phyloP scores from a whole-genome alignment of 2,888 invertebrate genomes.

The Parnassius smintheus region DNA sequence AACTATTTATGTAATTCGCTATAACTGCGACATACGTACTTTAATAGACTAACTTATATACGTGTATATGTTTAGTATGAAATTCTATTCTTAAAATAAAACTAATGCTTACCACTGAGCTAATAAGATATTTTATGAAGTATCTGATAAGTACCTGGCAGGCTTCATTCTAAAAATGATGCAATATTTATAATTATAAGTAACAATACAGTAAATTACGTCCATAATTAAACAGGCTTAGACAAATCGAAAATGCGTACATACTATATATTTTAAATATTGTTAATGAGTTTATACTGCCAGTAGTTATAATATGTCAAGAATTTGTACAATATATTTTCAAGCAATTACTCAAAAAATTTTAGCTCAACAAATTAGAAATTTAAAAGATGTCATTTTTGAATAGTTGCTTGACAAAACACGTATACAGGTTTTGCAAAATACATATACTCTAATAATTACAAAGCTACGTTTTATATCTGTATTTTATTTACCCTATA shows the following conservation, averaged over 20 bases:
- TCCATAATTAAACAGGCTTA: too few species aligned
- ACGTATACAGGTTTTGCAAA: constrained; percentile 7
- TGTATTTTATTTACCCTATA: constrained; percentile 3
- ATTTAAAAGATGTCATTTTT: background rate
- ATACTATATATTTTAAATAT: background rate
- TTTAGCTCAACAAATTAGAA: background rate
- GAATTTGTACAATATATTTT: constrained; percentile 1
- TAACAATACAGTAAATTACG: too few species aligned
- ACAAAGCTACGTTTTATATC: constrained; percentile 10
- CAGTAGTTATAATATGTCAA: constrained; percentile 2
- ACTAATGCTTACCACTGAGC: constrained; percentile 1
- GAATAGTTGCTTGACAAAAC: constrained; percentile 18
- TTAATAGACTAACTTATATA: background rate
- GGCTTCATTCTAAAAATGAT: constrained; percentile 30
- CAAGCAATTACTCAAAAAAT: constrained; percentile 9
- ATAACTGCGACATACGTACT: background rate
- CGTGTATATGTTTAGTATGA: constrained; percentile 2
- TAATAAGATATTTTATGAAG: constrained; percentile 3
- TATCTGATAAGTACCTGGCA: constrained; percentile 23
- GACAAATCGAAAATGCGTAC: too few species aligned
- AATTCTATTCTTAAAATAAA: constrained; percentile 4
- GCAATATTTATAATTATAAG: too few species aligned
- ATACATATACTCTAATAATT: constrained; percentile 15
- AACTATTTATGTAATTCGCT: constrained; percentile 16
- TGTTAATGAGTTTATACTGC: background rate